Conservation (phyloP, 2,113 vertebrate species). For the Dinomys branickii region DNA sequence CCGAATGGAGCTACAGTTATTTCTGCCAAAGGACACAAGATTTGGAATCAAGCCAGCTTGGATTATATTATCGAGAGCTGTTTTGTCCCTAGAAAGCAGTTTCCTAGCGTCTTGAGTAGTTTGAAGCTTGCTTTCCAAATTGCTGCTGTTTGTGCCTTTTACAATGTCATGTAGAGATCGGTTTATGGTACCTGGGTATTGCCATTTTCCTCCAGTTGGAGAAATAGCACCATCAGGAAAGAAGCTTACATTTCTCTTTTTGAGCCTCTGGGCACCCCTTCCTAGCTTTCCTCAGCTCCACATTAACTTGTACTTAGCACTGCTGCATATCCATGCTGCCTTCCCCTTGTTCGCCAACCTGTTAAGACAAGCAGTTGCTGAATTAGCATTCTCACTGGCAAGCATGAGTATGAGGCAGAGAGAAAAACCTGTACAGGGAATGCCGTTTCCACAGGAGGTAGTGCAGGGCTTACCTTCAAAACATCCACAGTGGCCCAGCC, state of each 20-base stretch:
- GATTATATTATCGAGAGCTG: slow-evolving; percentile 92
- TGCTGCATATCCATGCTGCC: slow-evolving; percentile 87
- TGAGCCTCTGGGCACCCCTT: slow-evolving; percentile 92
- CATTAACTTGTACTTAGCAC: slow-evolving; percentile 89
- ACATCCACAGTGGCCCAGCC: not conserved
- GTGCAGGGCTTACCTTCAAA: not conserved
- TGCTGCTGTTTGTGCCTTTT: slow-evolving; percentile 86
- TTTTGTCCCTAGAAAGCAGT: slow-evolving; percentile 93
- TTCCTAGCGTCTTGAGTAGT: slow-evolving; percentile 93
- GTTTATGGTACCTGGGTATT: slow-evolving; percentile 86
- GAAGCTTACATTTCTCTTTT: slow-evolving; percentile 89
- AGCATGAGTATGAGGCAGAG: slow-evolving; percentile 87
- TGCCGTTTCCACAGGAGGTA: not conserved
- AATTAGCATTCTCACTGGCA: slow-evolving; percentile 85
- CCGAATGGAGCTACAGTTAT: slow-evolving; percentile 91
- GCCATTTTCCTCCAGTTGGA: slow-evolving; percentile 93
- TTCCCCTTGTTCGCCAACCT: slow-evolving; percentile 94
- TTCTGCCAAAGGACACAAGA: slow-evolving; percentile 89
- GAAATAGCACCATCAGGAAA: slow-evolving; percentile 90
- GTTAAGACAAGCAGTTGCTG: slow-evolving; percentile 84
- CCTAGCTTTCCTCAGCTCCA: slow-evolving; percentile 92
- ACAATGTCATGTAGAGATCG: slow-evolving; percentile 91
- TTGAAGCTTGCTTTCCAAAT: slow-evolving; percentile 87
- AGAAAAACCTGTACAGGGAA: not conserved
- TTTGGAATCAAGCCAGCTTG: slow-evolving; percentile 90